A percentile compares a stretch with the other conserved stretches of the same genome.
These are phyloP conservation scores for Dolomedes plantarius DNA, from an alignment of 2,888 invertebrate species.

Conservation along the genomic window DNA sequence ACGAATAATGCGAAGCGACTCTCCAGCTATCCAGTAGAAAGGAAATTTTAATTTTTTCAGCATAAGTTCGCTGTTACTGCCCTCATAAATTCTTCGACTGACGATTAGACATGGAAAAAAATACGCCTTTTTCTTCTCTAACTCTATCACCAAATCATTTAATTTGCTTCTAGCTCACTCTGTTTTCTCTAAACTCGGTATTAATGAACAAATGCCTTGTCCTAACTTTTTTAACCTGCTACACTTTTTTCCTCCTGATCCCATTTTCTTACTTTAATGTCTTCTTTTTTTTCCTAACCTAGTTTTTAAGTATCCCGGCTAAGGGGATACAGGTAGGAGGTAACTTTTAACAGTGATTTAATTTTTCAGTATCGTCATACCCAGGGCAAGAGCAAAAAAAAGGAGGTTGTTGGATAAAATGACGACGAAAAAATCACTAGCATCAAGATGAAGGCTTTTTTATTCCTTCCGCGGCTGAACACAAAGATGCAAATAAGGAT, in stretches of 20 bases:
- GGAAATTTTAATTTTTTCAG: slow-evolving; percentile 47
- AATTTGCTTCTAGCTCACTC: slow-evolving; percentile 52
- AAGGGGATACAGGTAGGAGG: slow-evolving; percentile 62
- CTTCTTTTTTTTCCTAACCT: slow-evolving; percentile 16
- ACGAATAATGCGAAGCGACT: too few relatives aligned
- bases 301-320: slow-evolving; percentile 35
- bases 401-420: slow-evolving; percentile 27
- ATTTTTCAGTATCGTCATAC: slow-evolving; percentile 63
- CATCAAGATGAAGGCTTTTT: slow-evolving; percentile 12
- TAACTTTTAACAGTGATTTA: slow-evolving; percentile 65
- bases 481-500: slow-evolving; percentile 61
- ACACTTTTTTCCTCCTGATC: slow-evolving; percentile 27
- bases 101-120: slow-evolving; percentile 65
- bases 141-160: slow-evolving; percentile 56
- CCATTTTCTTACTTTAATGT: slow-evolving; percentile 47
- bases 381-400: slow-evolving; percentile 31
- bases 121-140: slow-evolving; percentile 58
- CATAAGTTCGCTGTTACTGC: slow-evolving; percentile 38
- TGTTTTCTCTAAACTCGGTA: slow-evolving; percentile 38
- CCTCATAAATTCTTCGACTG: slow-evolving; percentile 50
- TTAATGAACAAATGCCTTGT: slow-evolving; percentile 70
- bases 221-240: slow-evolving; percentile 42
- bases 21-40: background rate
- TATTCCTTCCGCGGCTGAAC: background rate
- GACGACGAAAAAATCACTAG: slow-evolving; percentile 26